These are phyloP conservation scores for Muscidifurax raptorellus DNA, from an alignment of 1,140 invertebrate genomes.

Conservation along the genomic window DNA sequence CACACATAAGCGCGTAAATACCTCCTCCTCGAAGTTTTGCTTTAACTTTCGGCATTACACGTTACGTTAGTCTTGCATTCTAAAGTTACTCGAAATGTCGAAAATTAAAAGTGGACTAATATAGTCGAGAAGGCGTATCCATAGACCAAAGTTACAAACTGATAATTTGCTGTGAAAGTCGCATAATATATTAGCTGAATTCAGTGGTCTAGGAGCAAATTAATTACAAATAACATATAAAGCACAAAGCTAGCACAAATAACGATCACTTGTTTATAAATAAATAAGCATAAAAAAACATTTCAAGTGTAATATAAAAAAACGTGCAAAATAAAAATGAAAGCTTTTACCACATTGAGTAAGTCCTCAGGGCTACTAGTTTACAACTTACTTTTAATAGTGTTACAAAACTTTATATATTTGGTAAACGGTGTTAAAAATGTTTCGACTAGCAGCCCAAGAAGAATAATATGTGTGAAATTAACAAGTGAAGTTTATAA, in stretches of 20 bases:
- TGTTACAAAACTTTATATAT: neutral
- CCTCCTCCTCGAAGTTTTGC: neutral
- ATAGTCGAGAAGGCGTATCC: neutral
- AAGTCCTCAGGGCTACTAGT: neutral
- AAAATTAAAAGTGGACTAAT: neutral
- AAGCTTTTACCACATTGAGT: constrained; percentile 22
- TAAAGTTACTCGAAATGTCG: neutral
- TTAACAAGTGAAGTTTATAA: constrained; percentile 31
- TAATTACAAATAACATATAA: constrained; percentile 25
- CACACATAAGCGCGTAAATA: constrained; percentile 1
- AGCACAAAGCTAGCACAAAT: constrained; percentile 51
- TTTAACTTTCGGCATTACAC: neutral
- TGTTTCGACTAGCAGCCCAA: constrained; percentile 18
- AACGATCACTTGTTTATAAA: constrained; percentile 35
- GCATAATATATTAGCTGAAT: neutral
- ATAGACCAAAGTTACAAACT: neutral
- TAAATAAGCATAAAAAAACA: constrained; percentile 13
- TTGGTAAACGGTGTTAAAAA: neutral
- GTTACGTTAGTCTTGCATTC: neutral
- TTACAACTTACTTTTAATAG: neutral
- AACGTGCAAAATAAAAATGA: constrained; percentile 15
- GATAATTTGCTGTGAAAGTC: neutral
- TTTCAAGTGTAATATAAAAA: constrained; percentile 9
- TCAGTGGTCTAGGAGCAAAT: neutral
- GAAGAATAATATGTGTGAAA: neutral